phyloP scores from a whole-genome alignment of 2,888 invertebrate genomes.

The Chouioia cunea region DNA sequence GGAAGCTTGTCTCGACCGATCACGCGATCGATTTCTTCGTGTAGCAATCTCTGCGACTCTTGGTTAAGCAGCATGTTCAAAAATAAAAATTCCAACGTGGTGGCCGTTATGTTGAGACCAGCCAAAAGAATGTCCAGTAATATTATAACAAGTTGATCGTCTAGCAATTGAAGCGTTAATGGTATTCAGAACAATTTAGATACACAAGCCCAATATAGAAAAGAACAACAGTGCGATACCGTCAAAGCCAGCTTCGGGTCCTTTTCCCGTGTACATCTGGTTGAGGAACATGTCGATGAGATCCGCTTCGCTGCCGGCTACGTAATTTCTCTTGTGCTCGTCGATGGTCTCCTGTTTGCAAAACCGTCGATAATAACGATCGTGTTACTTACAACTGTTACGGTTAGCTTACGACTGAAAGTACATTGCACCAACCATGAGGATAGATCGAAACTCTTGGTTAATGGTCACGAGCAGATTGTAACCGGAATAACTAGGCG shows the following conservation, averaged over 20 bases:
- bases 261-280: slow-evolving; percentile 71
- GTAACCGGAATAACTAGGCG: slow-evolving; percentile 75
- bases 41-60: slow-evolving; percentile 73
- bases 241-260: slow-evolving; percentile 65
- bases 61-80: slow-evolving; percentile 73
- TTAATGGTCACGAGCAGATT: slow-evolving; percentile 73
- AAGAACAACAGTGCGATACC: slow-evolving; percentile 59
- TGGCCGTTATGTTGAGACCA: slow-evolving; percentile 76
- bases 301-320: slow-evolving; percentile 70
- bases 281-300: slow-evolving; percentile 76
- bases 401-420: too few species aligned
- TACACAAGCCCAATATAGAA: background rate
- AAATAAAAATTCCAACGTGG: slow-evolving; percentile 74
- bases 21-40: slow-evolving; percentile 71
- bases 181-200: background rate
- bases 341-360: slow-evolving; percentile 69
- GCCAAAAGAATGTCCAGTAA: slow-evolving; percentile 79
- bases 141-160: slow-evolving; percentile 76
- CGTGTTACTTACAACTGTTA: too few species aligned
- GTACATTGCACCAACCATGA: slow-evolving; percentile 66
- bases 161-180: slow-evolving; percentile 64
- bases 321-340: slow-evolving; percentile 71
- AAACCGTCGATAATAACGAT: too few species aligned
- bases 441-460: slow-evolving; percentile 70
- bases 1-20: slow-evolving; percentile 68